A percentile compares a stretch with the other conserved stretches of the same genome.
Conservation (phyloP, 2,888 invertebrate species). For the Andrena camellia region DNA sequence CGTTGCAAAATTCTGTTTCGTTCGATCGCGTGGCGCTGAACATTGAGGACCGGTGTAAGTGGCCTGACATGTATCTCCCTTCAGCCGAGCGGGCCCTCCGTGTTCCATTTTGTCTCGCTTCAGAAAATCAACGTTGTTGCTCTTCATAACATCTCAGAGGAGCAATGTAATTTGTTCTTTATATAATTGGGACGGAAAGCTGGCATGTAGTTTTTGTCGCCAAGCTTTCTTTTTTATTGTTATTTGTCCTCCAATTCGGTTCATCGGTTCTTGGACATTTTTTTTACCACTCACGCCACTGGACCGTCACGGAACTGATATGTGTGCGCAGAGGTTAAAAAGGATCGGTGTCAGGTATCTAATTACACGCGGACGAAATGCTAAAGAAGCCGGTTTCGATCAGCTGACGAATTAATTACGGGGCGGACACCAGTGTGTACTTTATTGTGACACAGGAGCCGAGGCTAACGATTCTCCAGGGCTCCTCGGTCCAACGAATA, state of each 20-base stretch:
- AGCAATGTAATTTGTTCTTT: background rate
- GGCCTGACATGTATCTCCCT: background rate
- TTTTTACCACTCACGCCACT: too few relatives aligned
- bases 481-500: conserved; percentile 25
- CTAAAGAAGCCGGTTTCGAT: conserved; percentile 4
- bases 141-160: background rate
- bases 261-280: too few relatives aligned
- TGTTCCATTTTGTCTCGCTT: background rate
- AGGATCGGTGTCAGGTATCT: background rate
- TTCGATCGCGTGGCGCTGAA: background rate
- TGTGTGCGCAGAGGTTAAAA: background rate
- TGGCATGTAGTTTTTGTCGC: background rate
- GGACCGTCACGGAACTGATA: background rate
- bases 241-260: background rate
- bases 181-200: too few relatives aligned
- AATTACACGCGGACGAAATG: background rate
- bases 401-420: conserved; percentile 50
- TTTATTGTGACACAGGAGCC: conserved; percentile 43
- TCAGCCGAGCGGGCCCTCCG: background rate
- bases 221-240: background rate
- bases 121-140: background rate
- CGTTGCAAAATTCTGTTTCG: conserved; percentile 10
- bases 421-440: conserved; percentile 4
- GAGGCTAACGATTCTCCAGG: conserved; percentile 30
- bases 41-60: background rate